Base-by-base conservation (phyloP, 2,113 vertebrate species). In the Psittacula cyanocephala region DNA sequence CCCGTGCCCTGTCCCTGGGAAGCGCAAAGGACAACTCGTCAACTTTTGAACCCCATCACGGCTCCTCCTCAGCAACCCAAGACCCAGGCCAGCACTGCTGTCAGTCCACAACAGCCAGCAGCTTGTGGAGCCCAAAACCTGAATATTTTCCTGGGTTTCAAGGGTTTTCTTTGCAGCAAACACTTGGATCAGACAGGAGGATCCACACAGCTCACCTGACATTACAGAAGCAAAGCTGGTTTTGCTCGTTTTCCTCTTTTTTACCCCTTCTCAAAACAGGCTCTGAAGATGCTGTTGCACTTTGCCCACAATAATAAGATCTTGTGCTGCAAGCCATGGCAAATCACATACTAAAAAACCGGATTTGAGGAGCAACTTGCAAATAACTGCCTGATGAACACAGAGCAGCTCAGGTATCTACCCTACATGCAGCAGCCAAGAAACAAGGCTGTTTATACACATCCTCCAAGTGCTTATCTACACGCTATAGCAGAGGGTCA, bases 401-500 rank as follows among this genome's bases (percentile, higher is more conserved):
- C 31, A n/a, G 44, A 17, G 7, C 1, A 69, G 47, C 27, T n/a
- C 68, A 63, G 22, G 44, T 29, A 44, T 57, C 62, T 24, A 39
- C 71, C 39, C 25, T 13, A 33, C 20, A 9, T 1, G 9, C 60
- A 50, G 17, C 0, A 2, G 55, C 35, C 55, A 35, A 82, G 70
- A 44, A 57, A 47, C 35, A 10, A 35, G 50, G 62, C 82, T 52
- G 67, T 46, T 29, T 12, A 25, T 3, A 9, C 31, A 23, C 57
- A 71, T 53, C 62, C 86, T 27, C 37, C 1, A 0, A 39, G 29
- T 3, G 5, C 46, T 67, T 41, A 74, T 39, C 60, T 20, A 29
- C 6, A 1, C 1, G 2, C 23, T 11, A 15, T 0, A 10, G 25
- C 0, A 44, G 65, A 55, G 55, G 17, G 14, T 55, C 71, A 33